Conservation (phyloP, 2,888 invertebrate species). For the Apodemia mormo region DNA sequence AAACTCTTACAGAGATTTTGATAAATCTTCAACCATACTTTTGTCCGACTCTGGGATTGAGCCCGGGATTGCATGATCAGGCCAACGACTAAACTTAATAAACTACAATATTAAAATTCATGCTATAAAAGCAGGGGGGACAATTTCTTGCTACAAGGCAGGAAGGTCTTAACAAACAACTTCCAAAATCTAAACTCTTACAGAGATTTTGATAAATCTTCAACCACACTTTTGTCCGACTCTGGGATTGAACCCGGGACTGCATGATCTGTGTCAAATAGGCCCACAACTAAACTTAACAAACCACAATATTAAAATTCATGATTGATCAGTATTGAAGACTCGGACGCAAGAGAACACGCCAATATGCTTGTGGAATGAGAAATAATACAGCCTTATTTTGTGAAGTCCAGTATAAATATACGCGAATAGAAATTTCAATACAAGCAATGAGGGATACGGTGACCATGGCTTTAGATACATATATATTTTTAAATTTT, state of each 20-base stretch:
- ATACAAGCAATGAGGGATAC: conserved; percentile 36
- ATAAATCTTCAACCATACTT: too few relatives aligned
- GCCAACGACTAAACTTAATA: background rate
- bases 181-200: too few relatives aligned
- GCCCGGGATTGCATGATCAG: background rate
- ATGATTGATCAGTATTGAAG: conserved; percentile 30
- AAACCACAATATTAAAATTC: background rate
- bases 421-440: conserved; percentile 41
- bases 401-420: conserved; percentile 50
- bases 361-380: conserved; percentile 54
- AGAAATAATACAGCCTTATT: conserved; percentile 65
- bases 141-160: too few relatives aligned
- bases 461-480: conserved; percentile 42
- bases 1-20: too few relatives aligned
- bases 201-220: too few relatives aligned
- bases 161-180: too few relatives aligned
- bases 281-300: background rate
- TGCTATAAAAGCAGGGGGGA: background rate
- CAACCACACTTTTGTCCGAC: too few relatives aligned
- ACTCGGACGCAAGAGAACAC: conserved; percentile 47
- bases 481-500: background rate
- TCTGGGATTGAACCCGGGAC: too few relatives aligned
- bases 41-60: too few relatives aligned
- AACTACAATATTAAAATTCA: conserved; percentile 3
- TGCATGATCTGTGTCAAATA: background rate